These are phyloP conservation scores for Daktulosphaira vitifoliae DNA, from an alignment of 1,140 invertebrate species.

Conservation along the genomic window DNA sequence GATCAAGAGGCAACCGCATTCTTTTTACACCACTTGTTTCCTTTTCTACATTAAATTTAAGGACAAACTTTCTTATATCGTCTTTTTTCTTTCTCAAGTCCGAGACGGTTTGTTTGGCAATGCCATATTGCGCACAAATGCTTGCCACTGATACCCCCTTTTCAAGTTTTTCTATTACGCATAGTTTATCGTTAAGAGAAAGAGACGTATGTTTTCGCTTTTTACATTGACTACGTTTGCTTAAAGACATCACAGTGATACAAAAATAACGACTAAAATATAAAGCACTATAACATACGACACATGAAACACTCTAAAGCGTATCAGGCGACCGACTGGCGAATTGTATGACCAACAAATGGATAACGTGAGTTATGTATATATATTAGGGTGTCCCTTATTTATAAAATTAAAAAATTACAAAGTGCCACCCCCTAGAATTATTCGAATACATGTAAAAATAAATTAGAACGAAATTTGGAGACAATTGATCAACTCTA, in stretches of 20 bases:
- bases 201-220: too few species aligned
- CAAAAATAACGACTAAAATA: not conserved
- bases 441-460: too few species aligned
- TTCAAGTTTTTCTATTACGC: not conserved
- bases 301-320: not conserved
- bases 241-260: not conserved
- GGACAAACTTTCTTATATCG: conserved; percentile 19
- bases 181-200: conserved; percentile 6
- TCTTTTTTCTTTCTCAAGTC: conserved; percentile 4
- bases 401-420: too few species aligned
- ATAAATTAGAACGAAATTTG: too few species aligned
- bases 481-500: too few species aligned
- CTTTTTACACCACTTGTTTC: not conserved
- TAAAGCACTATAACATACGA: not conserved
- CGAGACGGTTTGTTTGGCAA: not conserved
- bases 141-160: not conserved
- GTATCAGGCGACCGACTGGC: not conserved
- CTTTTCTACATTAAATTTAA: too few species aligned
- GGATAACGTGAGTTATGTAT: too few species aligned
- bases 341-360: too few species aligned
- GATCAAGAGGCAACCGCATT: too few species aligned
- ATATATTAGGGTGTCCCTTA: too few species aligned
- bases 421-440: too few species aligned
- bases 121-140: conserved; percentile 16
- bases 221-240: conserved; percentile 1